Base-by-base conservation (phyloP, 1,140 invertebrate genomes). In the Drosophila pandora region DNA sequence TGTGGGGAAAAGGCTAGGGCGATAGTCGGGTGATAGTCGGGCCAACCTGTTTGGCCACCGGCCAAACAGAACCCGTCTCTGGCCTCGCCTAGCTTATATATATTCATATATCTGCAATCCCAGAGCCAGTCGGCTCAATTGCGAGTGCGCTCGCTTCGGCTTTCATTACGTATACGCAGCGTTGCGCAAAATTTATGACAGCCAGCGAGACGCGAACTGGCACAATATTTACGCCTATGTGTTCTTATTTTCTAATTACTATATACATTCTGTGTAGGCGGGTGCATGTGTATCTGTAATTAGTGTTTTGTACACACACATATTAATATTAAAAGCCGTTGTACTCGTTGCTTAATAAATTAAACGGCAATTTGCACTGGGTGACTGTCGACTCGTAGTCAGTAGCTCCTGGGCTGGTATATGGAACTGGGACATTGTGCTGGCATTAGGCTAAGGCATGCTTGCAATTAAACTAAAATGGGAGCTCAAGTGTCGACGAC, bases 311-410 rank as follows among this genome's bases (percentile, higher is more conserved):
- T 37, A 49, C 74, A 87, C 85, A 69, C 55, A 69, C 85, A 69
- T 68, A 69, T 69, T 69, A 43, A 85, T 85, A 85, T 87, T 87
- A 88, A 85, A 82, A 78, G 74, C 74, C 49, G 59, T 55, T 59
- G 59, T 76, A 68, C 47, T 87, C 62, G 82, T 49, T 76, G 80
- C 73, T 80, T 90, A 89, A 89, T 90, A 89, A 90, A 89, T 89
- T 90, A 89, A 89, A 81, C 85, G 84, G 85, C 77, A 89, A 90
- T 89, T 89, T 85, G 67, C 80, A 79, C 85, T 81, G 79, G 80
- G 59, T 23, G 28, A 25, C n/a, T 50, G 63, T 50, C 37, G 59
- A 32, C 32, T 61, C 62, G 30, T 65, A 65, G 49, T 45, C 43
- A 34, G 80, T 37, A 57, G 56, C 49, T 73, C 22, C 22, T 28